phyloP scores from a whole-genome alignment of 2,113 vertebrate genomes.

The Barbus barbus region DNA sequence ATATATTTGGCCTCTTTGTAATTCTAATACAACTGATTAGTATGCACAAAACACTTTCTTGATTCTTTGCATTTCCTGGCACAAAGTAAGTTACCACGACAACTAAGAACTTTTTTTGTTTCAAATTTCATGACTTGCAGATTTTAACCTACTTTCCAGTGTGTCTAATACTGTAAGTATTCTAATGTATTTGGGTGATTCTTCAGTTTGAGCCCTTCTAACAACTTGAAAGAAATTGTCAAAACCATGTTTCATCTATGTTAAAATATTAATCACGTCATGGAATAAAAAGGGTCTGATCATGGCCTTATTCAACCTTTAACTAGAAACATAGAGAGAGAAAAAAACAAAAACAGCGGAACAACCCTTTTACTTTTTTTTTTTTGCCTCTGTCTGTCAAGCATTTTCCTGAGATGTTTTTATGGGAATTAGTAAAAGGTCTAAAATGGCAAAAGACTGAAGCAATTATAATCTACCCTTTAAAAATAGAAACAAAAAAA shows the following conservation, averaged over 20 bases:
- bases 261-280: constrained; percentile 16
- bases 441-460: background rate
- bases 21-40: constrained; percentile 67
- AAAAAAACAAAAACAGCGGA: background rate
- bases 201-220: background rate
- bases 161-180: background rate
- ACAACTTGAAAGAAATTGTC: background rate
- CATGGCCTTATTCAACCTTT: background rate
- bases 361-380: too few relatives aligned
- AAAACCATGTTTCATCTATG: background rate
- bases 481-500: background rate
- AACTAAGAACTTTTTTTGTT: constrained; percentile 55
- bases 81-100: constrained; percentile 57
- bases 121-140: constrained; percentile 64
- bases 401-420: too few relatives aligned
- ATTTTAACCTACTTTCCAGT: constrained; percentile 28
- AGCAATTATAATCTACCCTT: background rate
- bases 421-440: background rate
- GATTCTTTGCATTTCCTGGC: constrained; percentile 60
- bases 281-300: background rate
- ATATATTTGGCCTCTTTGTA: constrained; percentile 65
- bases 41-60: constrained; percentile 64
- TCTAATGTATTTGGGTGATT: constrained; percentile 4
- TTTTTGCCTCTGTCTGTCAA: too few relatives aligned
- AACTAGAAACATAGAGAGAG: too few relatives aligned